Base-by-base conservation (phyloP, 2,113 vertebrate genomes). In the Rhegmatorhina hoffmannsi region DNA sequence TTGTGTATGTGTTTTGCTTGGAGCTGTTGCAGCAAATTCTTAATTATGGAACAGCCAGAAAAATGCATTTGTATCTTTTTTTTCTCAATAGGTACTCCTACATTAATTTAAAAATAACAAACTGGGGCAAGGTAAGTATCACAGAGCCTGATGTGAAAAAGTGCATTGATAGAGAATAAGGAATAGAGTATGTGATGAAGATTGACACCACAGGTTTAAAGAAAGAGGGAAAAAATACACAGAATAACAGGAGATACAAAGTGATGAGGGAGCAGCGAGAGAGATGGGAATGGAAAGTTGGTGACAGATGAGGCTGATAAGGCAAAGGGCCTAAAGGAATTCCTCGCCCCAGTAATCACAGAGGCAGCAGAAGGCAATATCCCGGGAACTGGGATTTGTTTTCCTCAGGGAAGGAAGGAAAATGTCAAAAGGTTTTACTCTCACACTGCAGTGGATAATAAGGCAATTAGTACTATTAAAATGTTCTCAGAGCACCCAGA, bases 351-450 rank as follows among this genome's bases (percentile, higher is more conserved):
- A 95, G 92, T 96, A 96, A 94, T 90, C 92, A 95, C 90, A 83
- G 76, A 95, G 88, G 92, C 89, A 96, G 91, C 85, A 94, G 94
- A 96, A 96, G 93, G 93, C 92, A 94, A 87, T 67, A 96, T 92
- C 92, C 94, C 74, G 87, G 87, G 70, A 93, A 90, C 79, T n/a
- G 47, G 84, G 85, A 82, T 96, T 94, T 81, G 66, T 92, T 97
- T 94, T 94, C 95, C 94, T 96, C 52, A 9, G 94, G 94, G 90
- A 91, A 91, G 60, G 70, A 95, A 92, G 90, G 87, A 73, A 94
- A 96, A 97, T 94, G 95, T 96, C 95, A 92, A 85, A 95, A 97
- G 95, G 86, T 92, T 94, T 95, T 92, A 79, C 78, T 95, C 80
- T 94, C 11, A 55, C 89, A 90, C 62, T 87, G 85, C 40, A 91